A percentile compares a stretch with the other conserved stretches of the same genome.
phyloP scores from a whole-genome alignment of 2,113 vertebrate species.

The Grus americana region DNA sequence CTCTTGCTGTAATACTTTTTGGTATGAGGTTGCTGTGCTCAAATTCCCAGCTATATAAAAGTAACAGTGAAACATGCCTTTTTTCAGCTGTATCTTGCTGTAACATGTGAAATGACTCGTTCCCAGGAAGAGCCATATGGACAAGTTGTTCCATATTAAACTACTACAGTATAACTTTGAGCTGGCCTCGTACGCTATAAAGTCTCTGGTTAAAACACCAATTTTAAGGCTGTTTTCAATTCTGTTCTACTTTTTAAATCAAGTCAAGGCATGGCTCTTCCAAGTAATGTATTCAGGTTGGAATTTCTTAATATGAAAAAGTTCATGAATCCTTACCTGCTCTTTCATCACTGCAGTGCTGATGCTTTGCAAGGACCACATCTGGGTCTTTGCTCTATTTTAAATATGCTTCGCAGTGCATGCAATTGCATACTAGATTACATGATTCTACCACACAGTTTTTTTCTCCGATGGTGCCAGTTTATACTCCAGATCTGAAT shows the following conservation, averaged over 20 bases:
- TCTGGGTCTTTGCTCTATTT: background rate
- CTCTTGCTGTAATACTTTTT: slow-evolving; percentile 63
- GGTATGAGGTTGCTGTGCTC: slow-evolving; percentile 47
- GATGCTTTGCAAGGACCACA: background rate
- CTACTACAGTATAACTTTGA: slow-evolving; percentile 16
- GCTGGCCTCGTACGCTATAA: background rate
- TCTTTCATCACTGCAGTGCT: background rate
- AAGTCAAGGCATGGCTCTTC: slow-evolving; percentile 14
- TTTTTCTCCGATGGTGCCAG: background rate
- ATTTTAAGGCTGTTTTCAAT: slow-evolving; percentile 49
- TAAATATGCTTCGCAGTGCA: background rate
- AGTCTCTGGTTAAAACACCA: background rate
- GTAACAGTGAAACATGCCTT: slow-evolving; percentile 68
- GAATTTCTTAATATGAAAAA: slow-evolving; percentile 1
- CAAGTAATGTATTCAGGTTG: slow-evolving; percentile 8
- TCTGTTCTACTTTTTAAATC: slow-evolving; percentile 37
- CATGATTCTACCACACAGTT: background rate
- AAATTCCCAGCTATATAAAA: slow-evolving; percentile 58
- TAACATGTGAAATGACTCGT: slow-evolving; percentile 57
- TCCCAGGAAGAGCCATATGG: slow-evolving; percentile 55
- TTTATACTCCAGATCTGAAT: slow-evolving; percentile 7
- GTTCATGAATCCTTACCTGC: background rate
- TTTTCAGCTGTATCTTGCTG: slow-evolving; percentile 45
- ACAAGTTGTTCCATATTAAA: slow-evolving; percentile 57
- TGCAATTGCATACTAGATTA: background rate